These are phyloP conservation scores for Thymallus thymallus DNA, from an alignment of 2,113 vertebrate species.

Conservation along the genomic window DNA sequence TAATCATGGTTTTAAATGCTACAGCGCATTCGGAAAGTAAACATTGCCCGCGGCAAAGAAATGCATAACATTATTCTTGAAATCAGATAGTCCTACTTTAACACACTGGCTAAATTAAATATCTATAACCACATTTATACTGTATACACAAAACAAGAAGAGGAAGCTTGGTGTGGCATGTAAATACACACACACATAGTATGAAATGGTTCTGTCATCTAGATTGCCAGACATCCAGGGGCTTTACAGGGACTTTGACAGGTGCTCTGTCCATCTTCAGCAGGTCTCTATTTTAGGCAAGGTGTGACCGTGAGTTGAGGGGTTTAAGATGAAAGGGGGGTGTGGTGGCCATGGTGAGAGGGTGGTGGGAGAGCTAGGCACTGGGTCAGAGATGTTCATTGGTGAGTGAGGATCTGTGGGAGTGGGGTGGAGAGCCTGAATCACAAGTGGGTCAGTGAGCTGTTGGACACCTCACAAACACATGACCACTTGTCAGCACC, in stretches of 20 bases:
- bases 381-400: neutral
- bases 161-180: neutral
- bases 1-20: no score
- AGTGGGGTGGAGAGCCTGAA: constrained; percentile 24
- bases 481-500: constrained; percentile 34
- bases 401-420: constrained; percentile 3
- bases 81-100: no score
- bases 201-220: neutral
- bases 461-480: constrained; percentile 30
- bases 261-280: constrained; percentile 40
- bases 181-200: neutral
- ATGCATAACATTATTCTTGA: no score
- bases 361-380: constrained; percentile 12
- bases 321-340: constrained; percentile 1
- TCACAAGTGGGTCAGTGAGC: constrained; percentile 26
- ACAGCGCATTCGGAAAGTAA: no score
- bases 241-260: constrained; percentile 42
- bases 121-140: no score
- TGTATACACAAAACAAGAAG: no score
- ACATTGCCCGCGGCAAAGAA: no score
- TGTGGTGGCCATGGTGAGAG: constrained; percentile 7
- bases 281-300: constrained; percentile 58
- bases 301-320: constrained; percentile 17
- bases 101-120: no score
- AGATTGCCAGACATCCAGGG: constrained; percentile 18